Evolutionary conservation across 2,888 invertebrate genomes (phyloP).

Genomic region (Pristionchus mayeri): DNA sequence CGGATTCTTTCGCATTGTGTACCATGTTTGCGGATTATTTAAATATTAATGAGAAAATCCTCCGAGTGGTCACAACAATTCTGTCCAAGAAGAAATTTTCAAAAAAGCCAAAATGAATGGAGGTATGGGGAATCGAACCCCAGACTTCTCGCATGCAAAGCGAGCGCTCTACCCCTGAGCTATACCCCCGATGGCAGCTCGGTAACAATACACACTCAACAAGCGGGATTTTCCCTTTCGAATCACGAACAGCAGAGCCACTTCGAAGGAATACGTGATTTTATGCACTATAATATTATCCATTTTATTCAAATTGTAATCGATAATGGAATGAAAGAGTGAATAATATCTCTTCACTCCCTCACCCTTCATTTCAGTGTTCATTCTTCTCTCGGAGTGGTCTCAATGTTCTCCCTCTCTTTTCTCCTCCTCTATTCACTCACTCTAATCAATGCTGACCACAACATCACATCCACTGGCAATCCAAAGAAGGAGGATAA

Average conservation of each 20-base stretch:
- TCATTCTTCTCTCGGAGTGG: not conserved
- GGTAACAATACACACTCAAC: too few relatives aligned
- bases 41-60: too few relatives aligned
- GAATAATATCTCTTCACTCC: not conserved
- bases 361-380: not conserved
- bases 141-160: slow-evolving; percentile 73
- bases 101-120: too few relatives aligned
- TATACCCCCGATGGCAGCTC: slow-evolving; percentile 58
- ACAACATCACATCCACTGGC: not conserved
- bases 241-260: too few relatives aligned
- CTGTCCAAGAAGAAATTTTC: too few relatives aligned
- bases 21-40: too few relatives aligned
- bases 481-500: not conserved
- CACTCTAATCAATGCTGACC: too few relatives aligned
- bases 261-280: too few relatives aligned
- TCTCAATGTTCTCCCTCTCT: not conserved
- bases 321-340: not conserved
- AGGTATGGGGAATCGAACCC: slow-evolving; percentile 72
- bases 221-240: too few relatives aligned
- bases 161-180: slow-evolving; percentile 71
- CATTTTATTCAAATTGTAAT: not conserved
- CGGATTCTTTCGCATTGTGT: too few relatives aligned
- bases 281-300: too few relatives aligned
- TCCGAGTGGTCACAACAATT: too few relatives aligned
- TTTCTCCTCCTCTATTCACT: not conserved